phyloP scores from a whole-genome alignment of 1,140 invertebrate genomes.

The Belonocnema kinseyi region DNA sequence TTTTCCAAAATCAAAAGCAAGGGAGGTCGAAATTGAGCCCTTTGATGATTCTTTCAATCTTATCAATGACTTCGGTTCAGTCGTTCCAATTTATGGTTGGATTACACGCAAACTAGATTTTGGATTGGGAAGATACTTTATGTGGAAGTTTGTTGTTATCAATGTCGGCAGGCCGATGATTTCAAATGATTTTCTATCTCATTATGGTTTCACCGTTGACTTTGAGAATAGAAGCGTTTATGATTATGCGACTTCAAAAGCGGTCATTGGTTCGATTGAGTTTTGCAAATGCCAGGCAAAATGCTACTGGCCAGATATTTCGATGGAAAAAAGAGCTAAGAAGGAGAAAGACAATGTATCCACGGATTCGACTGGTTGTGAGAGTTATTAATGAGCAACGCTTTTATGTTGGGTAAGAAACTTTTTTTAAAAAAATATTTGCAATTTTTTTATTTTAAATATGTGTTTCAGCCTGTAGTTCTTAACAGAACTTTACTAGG shows the following conservation, averaged over 20 bases:
- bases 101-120: neutral
- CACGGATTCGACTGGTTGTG: too few species aligned
- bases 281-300: conserved; percentile 7
- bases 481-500: too few species aligned
- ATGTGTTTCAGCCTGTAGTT: neutral
- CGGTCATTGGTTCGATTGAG: neutral
- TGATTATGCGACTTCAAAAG: neutral
- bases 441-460: neutral
- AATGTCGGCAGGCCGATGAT: neutral
- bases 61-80: neutral
- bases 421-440: neutral
- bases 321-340: neutral
- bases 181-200: neutral
- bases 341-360: too few species aligned
- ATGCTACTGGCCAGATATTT: neutral
- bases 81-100: conserved; percentile 13
- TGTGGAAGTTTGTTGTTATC: neutral
- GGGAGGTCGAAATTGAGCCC: neutral
- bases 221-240: neutral
- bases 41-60: conserved; percentile 9
- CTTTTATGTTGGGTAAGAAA: neutral
- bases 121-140: conserved; percentile 9
- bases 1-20: neutral
- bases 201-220: neutral
- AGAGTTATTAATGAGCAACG: too few species aligned